Evolutionary conservation across 1,140 invertebrate species (phyloP), one percentile per base, ranked within the genome.

Genomic region (Calliopsis andreniformis): DNA sequence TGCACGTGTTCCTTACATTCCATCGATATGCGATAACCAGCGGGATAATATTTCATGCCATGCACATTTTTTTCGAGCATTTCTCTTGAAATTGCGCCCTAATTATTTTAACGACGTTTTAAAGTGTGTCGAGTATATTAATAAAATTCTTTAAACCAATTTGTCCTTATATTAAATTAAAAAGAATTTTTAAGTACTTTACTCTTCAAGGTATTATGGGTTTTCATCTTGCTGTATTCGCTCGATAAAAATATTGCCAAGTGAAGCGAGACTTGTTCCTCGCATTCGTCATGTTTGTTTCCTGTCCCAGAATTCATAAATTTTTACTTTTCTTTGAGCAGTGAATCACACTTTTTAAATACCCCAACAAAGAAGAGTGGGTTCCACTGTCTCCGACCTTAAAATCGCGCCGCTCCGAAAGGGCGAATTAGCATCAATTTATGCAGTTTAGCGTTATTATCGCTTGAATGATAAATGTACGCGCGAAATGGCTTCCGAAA

Each of bases 401-500:
- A 23, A 56, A 55, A 43, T 23, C 28, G 25, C 16, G 1, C 14
- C 8, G 70, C 35, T 35, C 2, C 25, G 35, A 53, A 67, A 56
- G 51, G 28, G 53, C 12, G 20, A 45, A 55, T 75, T 75, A 67
- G 23, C 62, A 35, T 56, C 51, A 75, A 67, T 75, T 67, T 75
- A 30, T 25, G 20, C 42, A 3, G 39, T 55, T 73, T 73, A 73
- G 47, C 61, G 39, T 16, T 3, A 20, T 75, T 75, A 75, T 35
- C 71, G 39, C 18, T 3, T 10, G 20, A 16, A 35, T 49, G 71
- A 47, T 45, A 75, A 75, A 75, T 4, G 14, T 14, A 8, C 10
- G 14, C n/a, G 39, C 30, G 35, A 12, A n/a, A 14, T 30, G 49
- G 47, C 25, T 45, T 28, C 42, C 32, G 14, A 42, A 49, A 23